These are phyloP conservation scores for Hesperia comma DNA, from an alignment of 2,888 invertebrate species.

Conservation along the genomic window DNA sequence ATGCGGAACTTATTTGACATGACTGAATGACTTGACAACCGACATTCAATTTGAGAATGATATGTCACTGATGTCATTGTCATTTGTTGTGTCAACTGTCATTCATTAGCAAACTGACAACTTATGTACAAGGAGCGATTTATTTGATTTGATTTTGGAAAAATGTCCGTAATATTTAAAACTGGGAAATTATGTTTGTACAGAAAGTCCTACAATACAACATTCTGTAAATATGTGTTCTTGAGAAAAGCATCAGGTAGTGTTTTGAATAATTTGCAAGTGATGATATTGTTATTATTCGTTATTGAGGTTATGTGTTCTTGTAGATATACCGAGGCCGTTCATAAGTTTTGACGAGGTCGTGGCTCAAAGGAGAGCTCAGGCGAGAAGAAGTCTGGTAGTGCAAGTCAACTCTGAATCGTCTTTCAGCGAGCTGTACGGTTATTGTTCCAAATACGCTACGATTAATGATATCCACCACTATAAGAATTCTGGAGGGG, in stretches of 20 bases:
- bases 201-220: constrained; percentile 57
- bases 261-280: constrained; percentile 9
- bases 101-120: too few relatives aligned
- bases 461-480: constrained; percentile 86
- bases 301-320: constrained; percentile 66
- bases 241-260: constrained; percentile 68
- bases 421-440: constrained; percentile 86
- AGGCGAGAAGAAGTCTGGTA: constrained; percentile 88
- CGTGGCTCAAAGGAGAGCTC: constrained; percentile 82
- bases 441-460: constrained; percentile 88
- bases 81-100: too few relatives aligned
- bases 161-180: constrained; percentile 76
- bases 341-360: constrained; percentile 83
- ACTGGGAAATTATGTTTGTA: constrained; percentile 61
- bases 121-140: background rate
- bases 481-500: constrained; percentile 79
- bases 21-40: too few relatives aligned
- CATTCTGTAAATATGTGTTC: constrained; percentile 60
- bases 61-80: too few relatives aligned
- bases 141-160: constrained; percentile 39
- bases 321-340: constrained; percentile 62
- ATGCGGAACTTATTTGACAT: too few relatives aligned
- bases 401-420: constrained; percentile 90
- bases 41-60: too few relatives aligned
- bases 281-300: constrained; percentile 46